Percentiles rank a stretch among this genome's conserved stretches.
phyloP scores from a whole-genome alignment of 2,113 vertebrate genomes.

The Sphaerodactylus townsendi region DNA sequence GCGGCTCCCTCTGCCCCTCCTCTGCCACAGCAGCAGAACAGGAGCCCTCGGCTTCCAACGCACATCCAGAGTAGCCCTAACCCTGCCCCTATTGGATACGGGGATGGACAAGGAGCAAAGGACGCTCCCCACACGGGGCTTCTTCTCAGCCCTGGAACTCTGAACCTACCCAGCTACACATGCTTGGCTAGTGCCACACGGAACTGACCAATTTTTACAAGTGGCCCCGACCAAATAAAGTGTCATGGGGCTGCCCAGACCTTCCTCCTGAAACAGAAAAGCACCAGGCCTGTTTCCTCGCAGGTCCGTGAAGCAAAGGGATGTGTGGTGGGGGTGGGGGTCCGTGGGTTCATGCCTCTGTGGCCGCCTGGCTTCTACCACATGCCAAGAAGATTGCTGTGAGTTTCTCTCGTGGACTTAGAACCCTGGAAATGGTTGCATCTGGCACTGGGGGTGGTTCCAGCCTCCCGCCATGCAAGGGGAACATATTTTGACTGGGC shows the following conservation, averaged over 20 bases:
- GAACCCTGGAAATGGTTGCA: background rate
- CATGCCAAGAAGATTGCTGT: background rate
- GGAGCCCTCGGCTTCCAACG: too few relatives aligned
- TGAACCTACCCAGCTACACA: background rate
- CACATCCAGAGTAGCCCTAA: too few relatives aligned
- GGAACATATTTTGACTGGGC: too few relatives aligned
- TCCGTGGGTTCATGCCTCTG: background rate
- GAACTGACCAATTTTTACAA: too few relatives aligned
- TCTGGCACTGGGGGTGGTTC: background rate
- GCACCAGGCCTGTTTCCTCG: background rate
- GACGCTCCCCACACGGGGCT: too few relatives aligned
- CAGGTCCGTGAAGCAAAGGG: background rate
- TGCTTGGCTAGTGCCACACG: background rate
- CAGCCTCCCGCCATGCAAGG: too few relatives aligned
- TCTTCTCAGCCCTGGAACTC: background rate
- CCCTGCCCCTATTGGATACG: too few relatives aligned
- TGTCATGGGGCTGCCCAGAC: too few relatives aligned
- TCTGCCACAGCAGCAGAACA: background rate
- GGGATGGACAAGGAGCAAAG: too few relatives aligned
- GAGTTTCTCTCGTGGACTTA: background rate
- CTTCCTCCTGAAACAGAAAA: too few relatives aligned
- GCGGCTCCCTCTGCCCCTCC: background rate
- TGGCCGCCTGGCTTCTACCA: background rate
- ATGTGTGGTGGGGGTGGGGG: background rate
- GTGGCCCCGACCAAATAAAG: too few relatives aligned